phyloP scores from a whole-genome alignment of 1,140 invertebrate species.

The Ladona fulva region DNA sequence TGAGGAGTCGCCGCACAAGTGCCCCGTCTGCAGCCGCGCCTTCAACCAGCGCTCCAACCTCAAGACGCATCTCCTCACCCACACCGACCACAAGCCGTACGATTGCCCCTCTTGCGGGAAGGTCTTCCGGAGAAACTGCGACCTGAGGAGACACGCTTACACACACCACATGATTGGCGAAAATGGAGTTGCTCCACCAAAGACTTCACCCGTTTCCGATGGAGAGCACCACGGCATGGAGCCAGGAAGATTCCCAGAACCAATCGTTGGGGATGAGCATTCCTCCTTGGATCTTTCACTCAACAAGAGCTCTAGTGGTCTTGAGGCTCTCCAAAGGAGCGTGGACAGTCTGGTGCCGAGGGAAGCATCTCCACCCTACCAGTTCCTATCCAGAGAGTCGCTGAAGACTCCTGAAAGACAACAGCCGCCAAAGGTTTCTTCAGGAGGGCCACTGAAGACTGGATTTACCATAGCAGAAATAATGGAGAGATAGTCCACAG shows the following conservation, averaged over 20 bases:
- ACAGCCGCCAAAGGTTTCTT: not conserved
- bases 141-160: slow-evolving; percentile 69
- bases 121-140: slow-evolving; percentile 76
- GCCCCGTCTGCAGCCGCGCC: slow-evolving; percentile 75
- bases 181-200: not conserved
- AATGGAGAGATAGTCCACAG: not conserved
- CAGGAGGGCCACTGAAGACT: not conserved
- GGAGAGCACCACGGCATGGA: not conserved
- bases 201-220: not conserved
- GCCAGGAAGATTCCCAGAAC: not conserved
- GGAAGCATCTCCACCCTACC: not conserved
- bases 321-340: not conserved
- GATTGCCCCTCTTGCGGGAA: slow-evolving; percentile 85
- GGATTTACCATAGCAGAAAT: not conserved
- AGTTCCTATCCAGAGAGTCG: not conserved
- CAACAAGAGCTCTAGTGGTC: not conserved
- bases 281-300: not conserved
- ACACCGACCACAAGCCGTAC: slow-evolving; percentile 91
- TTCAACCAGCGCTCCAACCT: slow-evolving; percentile 89
- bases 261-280: not conserved
- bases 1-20: slow-evolving; percentile 88
- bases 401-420: not conserved
- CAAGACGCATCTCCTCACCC: slow-evolving; percentile 88
- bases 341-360: not conserved
- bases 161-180: slow-evolving; percentile 75